Conservation (phyloP, 2,797 vertebrate species). For the Dermochelys coriacea region DNA sequence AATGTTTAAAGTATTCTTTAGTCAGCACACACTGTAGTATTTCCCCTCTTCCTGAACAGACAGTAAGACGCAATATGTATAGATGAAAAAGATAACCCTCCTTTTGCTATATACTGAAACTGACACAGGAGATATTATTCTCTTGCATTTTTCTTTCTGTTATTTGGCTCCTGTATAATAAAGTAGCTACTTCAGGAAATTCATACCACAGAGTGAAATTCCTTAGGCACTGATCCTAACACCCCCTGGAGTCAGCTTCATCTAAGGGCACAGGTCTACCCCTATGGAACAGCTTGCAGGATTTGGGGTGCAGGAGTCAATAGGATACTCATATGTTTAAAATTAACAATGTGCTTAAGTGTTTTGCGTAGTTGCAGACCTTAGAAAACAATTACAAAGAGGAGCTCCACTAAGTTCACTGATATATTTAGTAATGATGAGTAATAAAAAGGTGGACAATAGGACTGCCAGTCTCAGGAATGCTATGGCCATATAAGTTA, state of each 20-base stretch:
- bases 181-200: background rate
- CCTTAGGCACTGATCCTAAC: background rate
- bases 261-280: background rate
- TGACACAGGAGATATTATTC: background rate
- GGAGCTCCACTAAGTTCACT: background rate
- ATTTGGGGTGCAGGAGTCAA: background rate
- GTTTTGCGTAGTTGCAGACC: conserved; percentile 2
- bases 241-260: background rate
- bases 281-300: background rate
- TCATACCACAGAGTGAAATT: background rate
- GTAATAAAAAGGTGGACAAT: background rate
- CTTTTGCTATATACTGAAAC: background rate
- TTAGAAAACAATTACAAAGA: background rate
- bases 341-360: background rate
- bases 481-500: background rate
- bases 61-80: background rate
- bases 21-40: background rate
- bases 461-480: background rate
- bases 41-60: background rate
- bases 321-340: background rate
- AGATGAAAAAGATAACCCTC: background rate
- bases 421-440: background rate
- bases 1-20: conserved; percentile 39
- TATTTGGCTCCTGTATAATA: background rate
- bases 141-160: background rate